Evolutionary conservation across 2,113 vertebrate genomes (phyloP), one percentile per base, ranked within the genome.

Genomic region (cattle (Bos taurus)): DNA sequence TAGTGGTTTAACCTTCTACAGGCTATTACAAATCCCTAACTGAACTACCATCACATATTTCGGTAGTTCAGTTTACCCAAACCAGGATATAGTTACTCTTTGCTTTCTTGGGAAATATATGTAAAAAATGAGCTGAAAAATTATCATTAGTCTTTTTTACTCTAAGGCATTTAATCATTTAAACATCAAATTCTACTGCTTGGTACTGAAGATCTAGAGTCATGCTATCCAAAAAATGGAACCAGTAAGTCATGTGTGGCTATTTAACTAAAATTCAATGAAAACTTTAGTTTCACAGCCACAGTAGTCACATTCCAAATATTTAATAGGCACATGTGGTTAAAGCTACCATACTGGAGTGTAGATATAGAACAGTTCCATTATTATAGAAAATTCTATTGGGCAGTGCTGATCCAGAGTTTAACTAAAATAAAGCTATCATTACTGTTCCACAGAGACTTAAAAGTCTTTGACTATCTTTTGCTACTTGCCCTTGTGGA

Each of bases 211-310:
- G 78, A 83, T 89, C 64, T 85, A 89, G 8, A 64, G 40, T n/a
- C 67, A 28, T 78, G 15, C 11, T 93, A 30, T 86, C 33, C 30
- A 80, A 64, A 95, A 88, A 88, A 81, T 19, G 26, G 23, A 67
- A 85, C 36, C 19, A 91, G 46, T 87, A 28, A 94, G 52, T 14
- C 57, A 78, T 12, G 56, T 36, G 9, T 77, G 33, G 25, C 25
- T 90, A 94, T 67, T 52, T 92, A 89, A 89, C 89, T 40, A 96
- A 95, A 97, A 90, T 5, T 90, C 10, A 95, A 56, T 33, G n/a
- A 56, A 64, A 90, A 80, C 62, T 74, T 88, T 71, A 67, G 67
- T 59, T 77, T 40, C 7, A 48, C n/a, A 59, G 59, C 6, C 85
- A 94, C 4, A 67, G 25, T 86, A 90, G 57, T 74, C 56, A 78